Percentiles rank a stretch among this genome's conserved stretches.
Evolutionary conservation across 2,113 vertebrate genomes (phyloP).

Genomic region (Mandrillus leucophaeus): DNA sequence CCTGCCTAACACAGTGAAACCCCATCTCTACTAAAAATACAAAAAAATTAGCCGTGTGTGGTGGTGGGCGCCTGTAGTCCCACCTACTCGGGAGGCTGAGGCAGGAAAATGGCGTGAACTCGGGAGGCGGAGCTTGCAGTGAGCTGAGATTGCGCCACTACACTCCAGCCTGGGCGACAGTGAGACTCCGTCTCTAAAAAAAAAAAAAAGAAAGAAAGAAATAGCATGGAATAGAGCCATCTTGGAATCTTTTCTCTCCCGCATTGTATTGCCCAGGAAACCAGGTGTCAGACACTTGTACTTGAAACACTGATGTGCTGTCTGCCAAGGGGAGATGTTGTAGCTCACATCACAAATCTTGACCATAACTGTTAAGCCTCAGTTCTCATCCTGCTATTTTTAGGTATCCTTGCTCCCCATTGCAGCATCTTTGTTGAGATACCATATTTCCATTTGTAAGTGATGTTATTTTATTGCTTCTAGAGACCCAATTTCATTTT

Average conservation of each 20-base stretch:
- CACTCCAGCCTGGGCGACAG: too few species aligned
- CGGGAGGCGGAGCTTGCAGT: too few species aligned
- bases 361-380: neutral
- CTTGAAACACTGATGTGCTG: neutral
- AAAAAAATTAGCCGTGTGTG: too few species aligned
- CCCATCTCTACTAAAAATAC: too few species aligned
- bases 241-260: neutral
- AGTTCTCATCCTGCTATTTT: neutral
- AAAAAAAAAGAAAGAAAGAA: neutral
- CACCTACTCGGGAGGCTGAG: too few species aligned
- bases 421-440: neutral
- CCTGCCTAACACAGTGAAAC: too few species aligned
- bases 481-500: constrained; percentile 25
- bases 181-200: too few species aligned
- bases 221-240: neutral
- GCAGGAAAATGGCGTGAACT: too few species aligned
- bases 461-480: neutral
- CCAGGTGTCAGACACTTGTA: neutral
- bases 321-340: neutral
- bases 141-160: too few species aligned
- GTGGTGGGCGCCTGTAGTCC: too few species aligned
- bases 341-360: neutral
- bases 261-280: neutral
- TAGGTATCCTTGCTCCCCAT: neutral
- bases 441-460: constrained; percentile 26